Evolutionary conservation across 2,113 vertebrate genomes (phyloP).

Genomic region (Petromus typicus): DNA sequence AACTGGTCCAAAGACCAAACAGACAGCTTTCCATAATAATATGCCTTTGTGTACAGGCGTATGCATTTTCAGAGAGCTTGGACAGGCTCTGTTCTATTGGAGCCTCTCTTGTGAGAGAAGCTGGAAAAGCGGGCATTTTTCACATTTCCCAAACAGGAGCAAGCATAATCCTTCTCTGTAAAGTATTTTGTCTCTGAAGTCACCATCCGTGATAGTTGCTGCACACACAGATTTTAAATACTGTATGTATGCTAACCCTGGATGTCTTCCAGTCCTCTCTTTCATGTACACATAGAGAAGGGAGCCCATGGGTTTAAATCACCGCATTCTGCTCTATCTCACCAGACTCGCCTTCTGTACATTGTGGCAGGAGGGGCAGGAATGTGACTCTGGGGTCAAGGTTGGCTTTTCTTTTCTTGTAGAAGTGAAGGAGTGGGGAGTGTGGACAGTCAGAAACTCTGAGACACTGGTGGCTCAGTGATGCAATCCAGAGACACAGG

Average conservation of each 20-base stretch:
- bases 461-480: neutral
- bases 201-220: conserved; percentile 14
- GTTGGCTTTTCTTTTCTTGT: neutral
- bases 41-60: conserved; percentile 74
- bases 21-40: conserved; percentile 75
- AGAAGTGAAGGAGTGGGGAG: neutral
- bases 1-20: conserved; percentile 73
- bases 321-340: conserved; percentile 20
- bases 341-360: neutral
- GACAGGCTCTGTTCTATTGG: conserved; percentile 67
- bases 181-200: conserved; percentile 22
- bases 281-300: neutral
- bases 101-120: conserved; percentile 4
- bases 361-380: neutral
- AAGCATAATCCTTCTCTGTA: neutral
- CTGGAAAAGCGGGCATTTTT: neutral
- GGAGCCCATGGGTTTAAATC: neutral
- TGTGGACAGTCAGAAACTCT: neutral
- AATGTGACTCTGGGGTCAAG: neutral
- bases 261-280: neutral
- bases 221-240: neutral
- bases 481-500: conserved; percentile 52
- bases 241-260: neutral
- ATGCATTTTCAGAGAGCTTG: conserved; percentile 52
- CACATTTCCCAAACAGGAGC: neutral